phyloP scores from a whole-genome alignment of 2,888 invertebrate species.

The Psylliodes chrysocephalus region DNA sequence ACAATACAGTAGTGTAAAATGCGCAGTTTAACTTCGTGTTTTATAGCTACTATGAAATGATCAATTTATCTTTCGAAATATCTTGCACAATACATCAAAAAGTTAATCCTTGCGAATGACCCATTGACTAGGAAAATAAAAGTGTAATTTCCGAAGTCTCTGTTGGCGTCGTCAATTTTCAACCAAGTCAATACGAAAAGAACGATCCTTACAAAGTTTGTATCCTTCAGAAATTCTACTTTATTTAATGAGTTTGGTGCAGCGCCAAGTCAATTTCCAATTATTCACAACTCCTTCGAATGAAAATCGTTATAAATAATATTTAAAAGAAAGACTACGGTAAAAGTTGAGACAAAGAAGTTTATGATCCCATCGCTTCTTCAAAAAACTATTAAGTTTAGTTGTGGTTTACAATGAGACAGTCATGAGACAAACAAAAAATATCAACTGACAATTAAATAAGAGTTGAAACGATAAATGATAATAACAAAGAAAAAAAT shows the following conservation, averaged over 20 bases:
- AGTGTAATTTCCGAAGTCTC: constrained; percentile 3
- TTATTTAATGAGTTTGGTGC: constrained; percentile 36
- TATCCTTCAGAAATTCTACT: constrained; percentile 29
- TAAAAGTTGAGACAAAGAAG: neutral
- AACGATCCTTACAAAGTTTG: constrained; percentile 24
- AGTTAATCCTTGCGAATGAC: no score
- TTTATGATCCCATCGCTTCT: neutral
- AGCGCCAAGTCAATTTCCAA: constrained; percentile 39
- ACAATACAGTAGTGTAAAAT: no score
- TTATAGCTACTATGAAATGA: no score
- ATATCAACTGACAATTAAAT: no score
- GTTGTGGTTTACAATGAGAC: no score
- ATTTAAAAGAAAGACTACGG: constrained; percentile 23
- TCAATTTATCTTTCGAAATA: no score
- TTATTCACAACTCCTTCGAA: constrained; percentile 36
- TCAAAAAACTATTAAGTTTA: no score
- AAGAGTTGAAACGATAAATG: no score
- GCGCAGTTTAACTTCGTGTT: no score
- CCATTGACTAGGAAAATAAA: constrained; percentile 19
- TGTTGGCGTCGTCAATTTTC: constrained; percentile 20
- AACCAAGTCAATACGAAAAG: constrained; percentile 21
- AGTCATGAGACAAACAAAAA: no score
- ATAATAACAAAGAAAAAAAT: no score
- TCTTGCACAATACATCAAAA: no score
- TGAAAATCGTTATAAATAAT: constrained; percentile 40